Percentiles rank a stretch among this genome's conserved stretches.
Conservation (phyloP, 1,140 invertebrate genomes). For the Caenorhabditis tropicalis region DNA sequence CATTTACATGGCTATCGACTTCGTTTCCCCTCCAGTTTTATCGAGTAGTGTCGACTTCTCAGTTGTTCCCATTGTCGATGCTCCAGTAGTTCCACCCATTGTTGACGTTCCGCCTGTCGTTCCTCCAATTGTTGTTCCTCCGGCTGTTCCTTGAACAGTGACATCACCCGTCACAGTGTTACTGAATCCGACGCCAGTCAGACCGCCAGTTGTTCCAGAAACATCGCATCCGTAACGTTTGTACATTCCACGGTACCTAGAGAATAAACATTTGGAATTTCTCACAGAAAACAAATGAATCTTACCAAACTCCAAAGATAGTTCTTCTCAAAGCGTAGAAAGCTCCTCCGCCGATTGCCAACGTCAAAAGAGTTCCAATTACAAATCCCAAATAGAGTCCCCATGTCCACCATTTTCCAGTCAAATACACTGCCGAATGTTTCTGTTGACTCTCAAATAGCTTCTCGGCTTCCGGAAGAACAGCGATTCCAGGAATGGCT, state of each 20-base stretch:
- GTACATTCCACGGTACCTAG: conserved; percentile 48
- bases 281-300: too few relatives aligned
- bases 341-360: not conserved
- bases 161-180: conserved; percentile 7
- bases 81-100: not conserved
- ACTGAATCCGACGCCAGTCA: conserved; percentile 46
- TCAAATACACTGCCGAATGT: not conserved
- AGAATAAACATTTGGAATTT: too few relatives aligned
- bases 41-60: conserved; percentile 1
- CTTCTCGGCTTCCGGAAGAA: not conserved
- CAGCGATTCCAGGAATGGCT: not conserved
- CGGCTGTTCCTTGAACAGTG: conserved; percentile 13
- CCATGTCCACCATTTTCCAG: conserved; percentile 13
- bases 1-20: not conserved
- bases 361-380: not conserved
- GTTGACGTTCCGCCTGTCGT: not conserved
- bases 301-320: not conserved
- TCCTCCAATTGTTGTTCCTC: not conserved
- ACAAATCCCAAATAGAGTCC: not conserved
- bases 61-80: not conserved
- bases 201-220: conserved; percentile 45
- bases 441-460: not conserved
- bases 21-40: not conserved
- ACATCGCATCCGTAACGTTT: conserved; percentile 45
- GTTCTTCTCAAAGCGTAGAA: not conserved